Conservation (phyloP, 2,113 vertebrate genomes). For the Myotis brandtii region DNA sequence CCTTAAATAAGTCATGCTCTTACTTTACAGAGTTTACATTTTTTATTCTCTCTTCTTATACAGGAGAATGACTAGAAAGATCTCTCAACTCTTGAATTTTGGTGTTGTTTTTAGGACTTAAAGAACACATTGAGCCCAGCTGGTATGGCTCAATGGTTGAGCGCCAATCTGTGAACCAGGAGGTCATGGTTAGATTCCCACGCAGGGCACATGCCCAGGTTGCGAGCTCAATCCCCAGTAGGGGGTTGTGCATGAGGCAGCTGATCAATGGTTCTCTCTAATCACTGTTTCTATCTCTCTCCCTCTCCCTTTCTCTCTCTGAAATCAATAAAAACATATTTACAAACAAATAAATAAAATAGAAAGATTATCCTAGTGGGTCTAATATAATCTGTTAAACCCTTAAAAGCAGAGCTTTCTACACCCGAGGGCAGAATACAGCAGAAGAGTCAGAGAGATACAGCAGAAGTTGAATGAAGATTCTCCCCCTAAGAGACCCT, state of each 20-base stretch:
- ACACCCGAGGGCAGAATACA: not conserved
- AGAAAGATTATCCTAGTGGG: not conserved
- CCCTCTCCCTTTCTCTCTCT: too few relatives aligned
- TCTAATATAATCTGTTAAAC: conserved; percentile 46
- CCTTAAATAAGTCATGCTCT: not conserved
- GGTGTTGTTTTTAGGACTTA: conserved; percentile 1
- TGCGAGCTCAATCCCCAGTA: too few relatives aligned
- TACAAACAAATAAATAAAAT: too few relatives aligned
- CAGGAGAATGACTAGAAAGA: not conserved
- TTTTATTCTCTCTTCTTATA: conserved; percentile 26
- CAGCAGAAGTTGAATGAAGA: not conserved
- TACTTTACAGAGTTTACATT: not conserved
- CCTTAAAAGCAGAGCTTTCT: conserved; percentile 49
- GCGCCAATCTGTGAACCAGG: too few relatives aligned
- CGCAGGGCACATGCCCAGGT: too few relatives aligned
- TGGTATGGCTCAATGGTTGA: too few relatives aligned
- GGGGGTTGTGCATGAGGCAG: too few relatives aligned
- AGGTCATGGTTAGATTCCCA: too few relatives aligned
- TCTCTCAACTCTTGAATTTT: not conserved
- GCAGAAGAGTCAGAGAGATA: conserved; percentile 4
- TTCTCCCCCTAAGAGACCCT: not conserved
- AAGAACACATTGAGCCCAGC: not conserved
- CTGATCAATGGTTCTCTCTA: too few relatives aligned
- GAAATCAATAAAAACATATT: too few relatives aligned
- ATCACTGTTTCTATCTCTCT: too few relatives aligned